Percentiles rank a stretch among this genome's conserved stretches.
Evolutionary conservation across 1,140 invertebrate genomes (phyloP).

Genomic region (Zaprionus capensis): DNA sequence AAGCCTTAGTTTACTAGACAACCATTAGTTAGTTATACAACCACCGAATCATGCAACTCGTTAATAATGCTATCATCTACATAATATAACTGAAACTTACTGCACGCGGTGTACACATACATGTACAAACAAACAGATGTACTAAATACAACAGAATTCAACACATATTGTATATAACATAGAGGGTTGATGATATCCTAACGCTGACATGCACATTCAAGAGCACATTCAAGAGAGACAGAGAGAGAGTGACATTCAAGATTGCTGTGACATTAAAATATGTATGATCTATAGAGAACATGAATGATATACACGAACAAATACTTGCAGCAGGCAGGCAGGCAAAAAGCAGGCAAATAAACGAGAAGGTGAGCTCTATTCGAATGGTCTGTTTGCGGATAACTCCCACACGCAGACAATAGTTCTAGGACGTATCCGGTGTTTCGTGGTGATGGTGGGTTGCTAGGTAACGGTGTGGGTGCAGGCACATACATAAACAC

Average conservation of each 20-base stretch:
- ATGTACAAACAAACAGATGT: conserved; percentile 60
- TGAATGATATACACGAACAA: conserved; percentile 50
- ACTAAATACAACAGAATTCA: conserved; percentile 74
- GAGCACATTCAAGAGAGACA: conserved; percentile 46
- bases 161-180: conserved; percentile 46
- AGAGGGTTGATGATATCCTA: conserved; percentile 45
- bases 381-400: conserved; percentile 21
- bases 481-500: conserved; percentile 47
- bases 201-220: conserved; percentile 58
- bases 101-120: conserved; percentile 28
- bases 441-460: conserved; percentile 51
- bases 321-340: conserved; percentile 66
- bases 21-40: conserved; percentile 53
- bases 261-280: conserved; percentile 23
- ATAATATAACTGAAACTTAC: conserved; percentile 51
- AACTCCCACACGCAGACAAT: conserved; percentile 36
- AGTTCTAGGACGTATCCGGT: conserved; percentile 41
- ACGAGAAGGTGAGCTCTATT: conserved; percentile 17
- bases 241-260: conserved; percentile 46
- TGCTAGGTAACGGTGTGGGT: conserved; percentile 41
- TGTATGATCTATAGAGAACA: conserved; percentile 35
- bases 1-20: conserved; percentile 22
- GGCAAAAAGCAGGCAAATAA: conserved; percentile 77
- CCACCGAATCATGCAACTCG: conserved; percentile 45
- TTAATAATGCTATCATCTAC: conserved; percentile 16